Percentiles rank a stretch among this genome's conserved stretches.
phyloP scores from a whole-genome alignment of 1,140 invertebrate genomes.

The Cyclargus thomasi region DNA sequence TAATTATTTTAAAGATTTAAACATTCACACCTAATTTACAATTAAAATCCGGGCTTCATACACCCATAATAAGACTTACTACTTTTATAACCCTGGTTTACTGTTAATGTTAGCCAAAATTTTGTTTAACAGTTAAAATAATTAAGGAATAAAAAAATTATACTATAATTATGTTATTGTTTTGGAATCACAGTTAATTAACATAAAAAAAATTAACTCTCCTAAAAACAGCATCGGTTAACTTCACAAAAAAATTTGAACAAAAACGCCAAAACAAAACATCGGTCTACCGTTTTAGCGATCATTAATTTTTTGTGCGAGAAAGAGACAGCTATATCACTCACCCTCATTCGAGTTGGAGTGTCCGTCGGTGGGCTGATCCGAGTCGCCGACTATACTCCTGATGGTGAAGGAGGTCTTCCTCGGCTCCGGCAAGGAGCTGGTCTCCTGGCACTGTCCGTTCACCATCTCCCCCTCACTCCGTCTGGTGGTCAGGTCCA shows the following conservation, averaged over 20 bases:
- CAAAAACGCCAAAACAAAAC: background rate
- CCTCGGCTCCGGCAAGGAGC: conserved; percentile 41
- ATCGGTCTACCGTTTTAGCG: background rate
- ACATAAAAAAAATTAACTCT: no score
- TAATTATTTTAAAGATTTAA: no score
- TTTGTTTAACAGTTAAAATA: no score
- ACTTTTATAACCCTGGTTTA: no score
- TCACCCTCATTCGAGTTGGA: conserved; percentile 50
- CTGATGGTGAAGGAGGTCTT: conserved; percentile 63
- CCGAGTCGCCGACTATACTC: conserved; percentile 55
- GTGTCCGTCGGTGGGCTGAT: conserved; percentile 50
- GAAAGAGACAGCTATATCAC: conserved; percentile 22
- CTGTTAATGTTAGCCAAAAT: no score
- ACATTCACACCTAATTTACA: no score
- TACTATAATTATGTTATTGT: no score
- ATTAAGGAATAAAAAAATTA: no score
- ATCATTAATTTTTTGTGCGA: background rate
- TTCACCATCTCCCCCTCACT: conserved; percentile 42
- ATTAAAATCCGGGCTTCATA: no score
- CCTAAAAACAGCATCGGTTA: background rate
- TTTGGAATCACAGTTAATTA: no score
- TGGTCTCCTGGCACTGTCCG: conserved; percentile 49
- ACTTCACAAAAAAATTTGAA: background rate
- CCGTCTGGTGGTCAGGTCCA: conserved; percentile 66
- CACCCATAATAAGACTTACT: no score